A percentile compares a stretch with the other conserved stretches of the same genome.
phyloP scores from a whole-genome alignment of 2,113 vertebrate genomes.

The Paraplagusia blochii region DNA sequence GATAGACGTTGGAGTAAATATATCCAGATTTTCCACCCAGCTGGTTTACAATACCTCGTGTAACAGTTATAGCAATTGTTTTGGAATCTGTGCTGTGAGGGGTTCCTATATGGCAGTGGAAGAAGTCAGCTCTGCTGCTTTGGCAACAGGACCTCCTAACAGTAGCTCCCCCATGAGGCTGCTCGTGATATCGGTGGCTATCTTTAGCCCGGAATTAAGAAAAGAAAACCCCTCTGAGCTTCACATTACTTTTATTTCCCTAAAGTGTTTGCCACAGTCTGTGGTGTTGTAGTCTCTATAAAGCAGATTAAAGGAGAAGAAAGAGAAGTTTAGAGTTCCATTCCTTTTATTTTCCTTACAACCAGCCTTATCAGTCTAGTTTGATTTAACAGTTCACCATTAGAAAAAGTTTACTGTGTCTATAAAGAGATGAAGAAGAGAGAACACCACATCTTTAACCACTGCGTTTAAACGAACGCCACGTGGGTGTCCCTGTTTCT shows the following conservation, averaged over 20 bases:
- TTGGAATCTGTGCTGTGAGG: constrained; percentile 19
- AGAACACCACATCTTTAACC: neutral
- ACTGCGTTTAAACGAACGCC: neutral
- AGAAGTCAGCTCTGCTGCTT: constrained; percentile 41
- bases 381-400: no score
- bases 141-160: constrained; percentile 54
- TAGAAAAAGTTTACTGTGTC: neutral
- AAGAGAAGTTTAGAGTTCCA: constrained; percentile 1
- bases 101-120: constrained; percentile 18
- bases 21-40: no score
- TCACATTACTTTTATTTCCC: constrained; percentile 54
- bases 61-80: neutral
- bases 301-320: neutral
- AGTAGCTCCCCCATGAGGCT: constrained; percentile 41
- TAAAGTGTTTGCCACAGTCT: constrained; percentile 50
- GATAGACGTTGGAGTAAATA: no score
- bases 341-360: neutral
- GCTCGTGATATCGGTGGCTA: constrained; percentile 45
- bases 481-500: constrained; percentile 1
- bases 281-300: constrained; percentile 26
- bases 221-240: constrained; percentile 29
- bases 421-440: neutral
- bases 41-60: no score
- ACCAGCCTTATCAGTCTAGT: no score
- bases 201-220: constrained; percentile 60